phyloP scores from a whole-genome alignment of 2,888 invertebrate species.

The Xanthorhoe designata region DNA sequence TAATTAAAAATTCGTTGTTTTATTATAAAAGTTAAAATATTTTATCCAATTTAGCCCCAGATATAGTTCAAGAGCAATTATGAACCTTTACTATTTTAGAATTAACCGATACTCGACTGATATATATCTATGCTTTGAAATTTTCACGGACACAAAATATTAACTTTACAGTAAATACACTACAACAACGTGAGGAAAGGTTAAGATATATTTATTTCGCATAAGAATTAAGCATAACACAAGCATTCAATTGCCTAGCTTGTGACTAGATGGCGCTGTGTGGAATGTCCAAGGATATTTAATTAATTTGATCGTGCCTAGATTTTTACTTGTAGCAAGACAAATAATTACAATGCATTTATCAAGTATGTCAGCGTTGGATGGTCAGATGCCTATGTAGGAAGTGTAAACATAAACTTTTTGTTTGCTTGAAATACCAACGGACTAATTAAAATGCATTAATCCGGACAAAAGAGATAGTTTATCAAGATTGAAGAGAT shows the following conservation, averaged over 20 bases:
- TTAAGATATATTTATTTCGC: too few species aligned
- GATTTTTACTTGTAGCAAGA: too few species aligned
- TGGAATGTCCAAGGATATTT: too few species aligned
- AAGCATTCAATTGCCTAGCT: too few species aligned
- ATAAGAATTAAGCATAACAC: too few species aligned
- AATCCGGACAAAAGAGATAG: too few species aligned
- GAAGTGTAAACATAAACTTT: not conserved
- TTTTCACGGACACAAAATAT: not conserved
- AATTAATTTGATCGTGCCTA: too few species aligned
- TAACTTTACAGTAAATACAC: not conserved
- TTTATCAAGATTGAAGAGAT: too few species aligned
- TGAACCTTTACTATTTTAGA: not conserved
- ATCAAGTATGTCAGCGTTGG: not conserved
- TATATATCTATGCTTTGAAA: not conserved
- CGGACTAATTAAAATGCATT: too few species aligned
- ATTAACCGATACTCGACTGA: not conserved
- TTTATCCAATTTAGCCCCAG: not conserved
- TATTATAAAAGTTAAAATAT: not conserved
- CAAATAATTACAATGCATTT: too few species aligned
- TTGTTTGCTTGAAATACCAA: too few species aligned
- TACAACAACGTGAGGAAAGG: not conserved
- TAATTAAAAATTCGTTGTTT: not conserved
- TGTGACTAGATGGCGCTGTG: too few species aligned
- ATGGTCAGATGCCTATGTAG: not conserved
- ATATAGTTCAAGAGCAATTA: not conserved